Evolutionary conservation across 2,797 vertebrate species (phyloP).

Genomic region (Miichthys miiuy): DNA sequence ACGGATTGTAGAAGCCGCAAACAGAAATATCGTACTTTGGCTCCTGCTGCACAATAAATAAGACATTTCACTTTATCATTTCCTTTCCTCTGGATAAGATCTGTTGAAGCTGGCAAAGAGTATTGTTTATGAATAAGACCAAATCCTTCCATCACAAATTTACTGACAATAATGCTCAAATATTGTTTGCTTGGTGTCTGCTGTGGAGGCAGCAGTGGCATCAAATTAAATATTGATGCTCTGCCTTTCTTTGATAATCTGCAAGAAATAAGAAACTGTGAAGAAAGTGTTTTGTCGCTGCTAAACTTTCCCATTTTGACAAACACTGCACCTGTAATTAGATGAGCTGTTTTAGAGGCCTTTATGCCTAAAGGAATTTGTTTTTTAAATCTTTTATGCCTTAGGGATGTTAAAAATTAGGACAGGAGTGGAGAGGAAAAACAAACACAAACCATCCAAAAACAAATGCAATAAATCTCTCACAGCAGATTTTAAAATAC

Average conservation of each 20-base stretch:
- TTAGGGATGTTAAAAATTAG: conserved; percentile 31
- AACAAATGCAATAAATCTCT: conserved; percentile 36
- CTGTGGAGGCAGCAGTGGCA: conserved; percentile 59
- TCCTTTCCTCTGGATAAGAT: conserved; percentile 55
- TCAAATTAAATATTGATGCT: conserved; percentile 79
- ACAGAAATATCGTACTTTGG: conserved; percentile 45
- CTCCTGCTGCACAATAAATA: conserved; percentile 58
- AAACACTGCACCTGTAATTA: conserved; percentile 47
- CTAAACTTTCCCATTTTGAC: conserved; percentile 30
- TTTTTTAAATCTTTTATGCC: conserved; percentile 23
- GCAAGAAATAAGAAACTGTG: conserved; percentile 57
- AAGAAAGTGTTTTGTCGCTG: conserved; percentile 50
- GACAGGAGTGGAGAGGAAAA: conserved; percentile 24
- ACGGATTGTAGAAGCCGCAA: conserved; percentile 35
- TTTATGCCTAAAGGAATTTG: conserved; percentile 6
- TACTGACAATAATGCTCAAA: conserved; percentile 71
- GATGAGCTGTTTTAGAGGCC: conserved; percentile 18
- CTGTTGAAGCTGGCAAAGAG: conserved; percentile 41
- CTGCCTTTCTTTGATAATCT: conserved; percentile 67
- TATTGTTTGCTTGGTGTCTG: conserved; percentile 73
- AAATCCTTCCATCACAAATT: conserved; percentile 66
- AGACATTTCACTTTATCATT: conserved; percentile 63
- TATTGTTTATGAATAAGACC: conserved; percentile 63
- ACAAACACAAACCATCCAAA: conserved; percentile 42
- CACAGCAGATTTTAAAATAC: conserved; percentile 30